Conservation (phyloP, 2,888 invertebrate genomes). For the Pammene aurita region DNA sequence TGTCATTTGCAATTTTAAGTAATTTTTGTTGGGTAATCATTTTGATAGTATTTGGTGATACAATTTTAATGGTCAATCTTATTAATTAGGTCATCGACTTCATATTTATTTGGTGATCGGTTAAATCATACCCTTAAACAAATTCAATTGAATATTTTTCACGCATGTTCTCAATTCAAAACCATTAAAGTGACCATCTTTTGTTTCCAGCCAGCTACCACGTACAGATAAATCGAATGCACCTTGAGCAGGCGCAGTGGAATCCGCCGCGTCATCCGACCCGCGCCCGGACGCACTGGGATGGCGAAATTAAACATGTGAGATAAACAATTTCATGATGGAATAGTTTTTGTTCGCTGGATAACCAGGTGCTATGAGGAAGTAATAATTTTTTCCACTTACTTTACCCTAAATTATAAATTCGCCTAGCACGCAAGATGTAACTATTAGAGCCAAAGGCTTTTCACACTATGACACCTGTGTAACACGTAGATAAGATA, state of each 20-base stretch:
- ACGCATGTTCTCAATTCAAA: neutral
- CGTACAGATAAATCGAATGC: slow-evolving; percentile 29
- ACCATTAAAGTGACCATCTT: slow-evolving; percentile 9
- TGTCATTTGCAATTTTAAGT: too few species aligned
- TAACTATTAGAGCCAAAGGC: neutral
- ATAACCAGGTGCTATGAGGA: slow-evolving; percentile 1
- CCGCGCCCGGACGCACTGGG: slow-evolving; percentile 24
- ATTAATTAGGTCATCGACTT: too few species aligned
- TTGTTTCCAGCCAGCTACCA: slow-evolving; percentile 40
- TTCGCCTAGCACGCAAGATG: neutral
- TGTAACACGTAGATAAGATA: neutral
- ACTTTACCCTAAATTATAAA: neutral
- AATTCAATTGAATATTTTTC: too few species aligned
- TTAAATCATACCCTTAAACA: too few species aligned
- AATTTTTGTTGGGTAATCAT: too few species aligned
- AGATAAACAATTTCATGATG: slow-evolving; percentile 19
- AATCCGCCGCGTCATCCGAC: slow-evolving; percentile 46
- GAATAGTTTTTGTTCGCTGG: slow-evolving; percentile 16
- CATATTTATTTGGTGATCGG: too few species aligned
- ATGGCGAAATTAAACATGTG: slow-evolving; percentile 41
- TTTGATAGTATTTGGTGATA: too few species aligned
- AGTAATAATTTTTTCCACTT: neutral
- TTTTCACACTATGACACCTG: neutral
- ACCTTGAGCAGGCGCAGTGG: slow-evolving; percentile 37
- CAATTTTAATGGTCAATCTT: too few species aligned